Conservation (phyloP, 2,888 invertebrate genomes). For the Heliconius cydno region DNA sequence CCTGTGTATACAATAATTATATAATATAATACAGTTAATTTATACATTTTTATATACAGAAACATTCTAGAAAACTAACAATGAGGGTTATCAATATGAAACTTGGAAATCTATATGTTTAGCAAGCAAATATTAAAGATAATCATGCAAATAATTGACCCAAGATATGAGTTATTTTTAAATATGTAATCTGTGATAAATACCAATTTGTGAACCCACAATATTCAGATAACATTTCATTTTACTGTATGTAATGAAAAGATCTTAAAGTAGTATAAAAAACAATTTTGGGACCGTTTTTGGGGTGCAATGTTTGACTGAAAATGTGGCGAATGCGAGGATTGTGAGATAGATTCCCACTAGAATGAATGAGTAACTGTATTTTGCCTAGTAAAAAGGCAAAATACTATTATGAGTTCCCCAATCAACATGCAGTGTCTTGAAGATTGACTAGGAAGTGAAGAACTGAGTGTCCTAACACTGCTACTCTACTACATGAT, state of each 20-base stretch:
- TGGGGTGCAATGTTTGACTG: not conserved
- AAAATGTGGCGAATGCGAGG: too few species aligned
- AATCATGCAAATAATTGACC: slow-evolving; percentile 38
- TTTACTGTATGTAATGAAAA: not conserved
- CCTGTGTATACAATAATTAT: not conserved
- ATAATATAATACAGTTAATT: not conserved
- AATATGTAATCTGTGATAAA: slow-evolving; percentile 33
- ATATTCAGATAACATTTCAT: slow-evolving; percentile 31
- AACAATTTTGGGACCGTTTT: not conserved
- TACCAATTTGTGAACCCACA: slow-evolving; percentile 21
- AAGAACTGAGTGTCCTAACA: too few species aligned
- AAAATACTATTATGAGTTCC: not conserved
- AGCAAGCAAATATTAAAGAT: slow-evolving; percentile 31
- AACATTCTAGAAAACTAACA: not conserved
- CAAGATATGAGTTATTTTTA: slow-evolving; percentile 36
- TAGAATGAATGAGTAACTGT: not conserved
- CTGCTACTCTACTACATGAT: too few species aligned
- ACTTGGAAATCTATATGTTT: slow-evolving; percentile 24
- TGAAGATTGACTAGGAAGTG: too few species aligned
- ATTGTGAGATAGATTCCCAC: too few species aligned
- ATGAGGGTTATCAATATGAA: not conserved
- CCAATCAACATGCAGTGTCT: too few species aligned
- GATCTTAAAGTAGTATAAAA: not conserved
- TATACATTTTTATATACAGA: not conserved
- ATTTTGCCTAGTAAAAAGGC: not conserved